Base-by-base conservation (phyloP, 2,888 invertebrate genomes). In the Chrysina gloriosa region DNA sequence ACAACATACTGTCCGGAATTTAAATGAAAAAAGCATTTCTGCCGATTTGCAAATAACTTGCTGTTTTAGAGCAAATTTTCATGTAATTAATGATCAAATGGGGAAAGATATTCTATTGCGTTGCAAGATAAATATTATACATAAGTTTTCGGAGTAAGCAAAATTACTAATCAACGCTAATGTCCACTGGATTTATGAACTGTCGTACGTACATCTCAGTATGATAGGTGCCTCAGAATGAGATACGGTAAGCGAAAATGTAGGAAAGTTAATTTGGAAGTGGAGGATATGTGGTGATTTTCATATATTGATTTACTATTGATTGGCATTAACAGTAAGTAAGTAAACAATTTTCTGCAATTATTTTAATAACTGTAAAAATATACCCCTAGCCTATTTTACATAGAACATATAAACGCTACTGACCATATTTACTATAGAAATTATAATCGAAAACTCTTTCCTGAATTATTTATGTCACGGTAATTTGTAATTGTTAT, bases 151-250 rank as follows among this genome's bases (percentile, higher is more conserved):
- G 27, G 25, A 25, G 14, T 61, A 42, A 61, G 58, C 58, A 42
- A 42, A 61, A 61, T 61, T 45, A 14, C 27, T 42, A 61, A 42
- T 42, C 39, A 42, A 14, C 56, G n/a, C 11, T 36, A 34, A 9
- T 36, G 25, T 25, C n/a, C 2, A 3, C 9, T 11, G 11, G 36
- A 21, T 21, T 34, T 45, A 19, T 4, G 5, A 45, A 45, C 5
- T 48, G 11, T 6, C 21, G 0, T n/a, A 39, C 5, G 39, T 39
- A 4, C n/a, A 34, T 21, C 19, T 34, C 34, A 56, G 56, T 56
- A 36, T 23, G 34, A 23, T 36, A 14, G n/a, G 36, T 34, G n/a
- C 19, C 21, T 34, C 36, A 19, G 56, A 34, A 56, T 34, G 11
- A n/a, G 11, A 11, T 36, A 11, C 19, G 6, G 9, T 9, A 23